phyloP scores from a whole-genome alignment of 2,888 invertebrate genomes.

The Drosophila dives region DNA sequence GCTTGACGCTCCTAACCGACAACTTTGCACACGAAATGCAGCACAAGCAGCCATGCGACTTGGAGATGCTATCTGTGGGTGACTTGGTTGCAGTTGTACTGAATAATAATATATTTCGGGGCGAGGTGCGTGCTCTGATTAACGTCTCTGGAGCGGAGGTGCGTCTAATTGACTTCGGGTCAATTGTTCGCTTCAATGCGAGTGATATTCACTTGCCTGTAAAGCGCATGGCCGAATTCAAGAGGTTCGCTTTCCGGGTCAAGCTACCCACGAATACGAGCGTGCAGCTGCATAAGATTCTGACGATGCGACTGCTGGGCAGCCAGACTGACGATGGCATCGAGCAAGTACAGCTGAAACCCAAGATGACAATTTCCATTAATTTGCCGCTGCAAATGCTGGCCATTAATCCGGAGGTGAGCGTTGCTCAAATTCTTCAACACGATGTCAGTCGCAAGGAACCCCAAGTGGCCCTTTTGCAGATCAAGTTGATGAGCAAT shows the following conservation, averaged over 20 bases:
- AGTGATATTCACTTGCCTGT: constrained; percentile 34
- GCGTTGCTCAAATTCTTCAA: constrained; percentile 26
- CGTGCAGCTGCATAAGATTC: constrained; percentile 27
- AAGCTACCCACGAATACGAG: constrained; percentile 21
- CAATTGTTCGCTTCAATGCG: neutral
- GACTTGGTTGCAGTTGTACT: constrained; percentile 32
- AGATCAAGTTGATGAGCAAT: constrained; percentile 31
- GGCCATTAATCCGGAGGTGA: constrained; percentile 29
- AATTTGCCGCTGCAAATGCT: constrained; percentile 48
- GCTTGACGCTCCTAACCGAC: constrained; percentile 19
- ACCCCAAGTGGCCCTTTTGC: constrained; percentile 38
- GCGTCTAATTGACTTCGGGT: constrained; percentile 54
- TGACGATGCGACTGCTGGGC: constrained; percentile 43
- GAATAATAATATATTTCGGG: constrained; percentile 34
- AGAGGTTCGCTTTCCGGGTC: constrained; percentile 43
- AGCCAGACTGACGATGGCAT: constrained; percentile 38
- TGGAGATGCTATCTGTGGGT: constrained; percentile 22
- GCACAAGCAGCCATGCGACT: constrained; percentile 2
- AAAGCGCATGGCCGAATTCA: constrained; percentile 25
- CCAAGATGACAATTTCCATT: constrained; percentile 31
- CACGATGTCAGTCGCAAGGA: constrained; percentile 5
- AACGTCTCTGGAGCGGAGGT: neutral
- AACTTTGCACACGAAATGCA: constrained; percentile 15
- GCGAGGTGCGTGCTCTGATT: constrained; percentile 22
- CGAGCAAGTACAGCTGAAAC: constrained; percentile 41